phyloP scores from a whole-genome alignment of 2,888 invertebrate species.

The Nomada fabriciana region DNA sequence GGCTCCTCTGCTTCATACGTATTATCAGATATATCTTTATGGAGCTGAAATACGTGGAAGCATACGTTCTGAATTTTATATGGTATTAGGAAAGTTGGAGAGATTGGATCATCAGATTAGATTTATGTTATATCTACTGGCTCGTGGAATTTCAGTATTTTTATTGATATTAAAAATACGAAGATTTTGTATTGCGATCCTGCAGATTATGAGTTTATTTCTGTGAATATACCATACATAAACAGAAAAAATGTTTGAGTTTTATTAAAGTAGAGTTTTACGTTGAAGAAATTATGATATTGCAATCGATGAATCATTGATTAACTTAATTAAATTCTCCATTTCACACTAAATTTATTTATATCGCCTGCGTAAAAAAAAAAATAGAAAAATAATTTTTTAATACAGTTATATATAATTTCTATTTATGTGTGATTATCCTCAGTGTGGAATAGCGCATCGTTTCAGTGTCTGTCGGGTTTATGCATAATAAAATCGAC shows the following conservation, averaged over 20 bases:
- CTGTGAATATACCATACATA: too few species aligned
- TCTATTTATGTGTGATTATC: not conserved
- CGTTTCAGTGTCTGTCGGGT: not conserved
- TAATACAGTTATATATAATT: not conserved
- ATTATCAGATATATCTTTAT: too few species aligned
- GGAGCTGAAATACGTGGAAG: not conserved
- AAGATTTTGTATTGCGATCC: too few species aligned
- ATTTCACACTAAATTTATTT: too few species aligned
- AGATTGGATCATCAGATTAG: slow-evolving; percentile 3
- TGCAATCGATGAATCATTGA: too few species aligned
- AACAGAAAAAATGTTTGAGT: too few species aligned
- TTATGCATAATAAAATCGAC: not conserved
- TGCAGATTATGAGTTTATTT: too few species aligned
- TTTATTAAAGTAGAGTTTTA: too few species aligned
- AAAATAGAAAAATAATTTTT: too few species aligned
- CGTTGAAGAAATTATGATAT: too few species aligned
- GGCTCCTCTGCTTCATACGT: not conserved
- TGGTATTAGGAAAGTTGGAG: not conserved
- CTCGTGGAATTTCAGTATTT: not conserved
- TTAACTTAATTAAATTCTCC: too few species aligned
- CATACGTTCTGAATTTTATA: slow-evolving; percentile 5
- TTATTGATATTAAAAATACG: not conserved
- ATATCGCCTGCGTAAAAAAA: too few species aligned
- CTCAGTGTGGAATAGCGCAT: not conserved
- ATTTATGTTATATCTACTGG: not conserved